Evolutionary conservation across 2,888 invertebrate genomes (phyloP), one percentile per base, ranked within the genome.

Genomic region (Pteria penguin): DNA sequence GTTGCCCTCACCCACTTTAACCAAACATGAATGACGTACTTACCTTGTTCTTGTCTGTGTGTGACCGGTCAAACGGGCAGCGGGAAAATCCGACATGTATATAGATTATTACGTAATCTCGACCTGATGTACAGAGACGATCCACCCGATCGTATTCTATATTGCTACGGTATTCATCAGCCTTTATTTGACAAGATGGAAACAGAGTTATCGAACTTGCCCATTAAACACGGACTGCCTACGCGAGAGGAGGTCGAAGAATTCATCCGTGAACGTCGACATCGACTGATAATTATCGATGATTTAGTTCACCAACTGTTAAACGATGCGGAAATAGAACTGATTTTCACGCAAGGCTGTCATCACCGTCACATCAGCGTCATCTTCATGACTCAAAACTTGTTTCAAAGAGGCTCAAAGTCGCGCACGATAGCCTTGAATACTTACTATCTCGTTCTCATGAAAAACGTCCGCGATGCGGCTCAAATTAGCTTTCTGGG

Each of bases 391-490:
- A 71, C 63, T 24, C 81, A 78, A 68, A 78, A 82, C 32, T 31
- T 65, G 2, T 79, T 70, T 60, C 69, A 57, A 27, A 36, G 62
- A n/a, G 78, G 75, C 31, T 61, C 58, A 36, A 72, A 73, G 60
- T 76, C 78, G 36, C 78, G 79, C 2, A 79, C 81, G 36, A 81
- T 79, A 18, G 73, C 76, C 58, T 29, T 81, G 1, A 81, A 81
- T 54, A 79, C 75, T 0, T 79, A 79, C 31, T 81, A 79, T 58
- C 11, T 71, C 14, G 71, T 54, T 24, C 26, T 71, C 29, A 71
- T 71, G 71, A 71, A 71, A 71, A 82, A 81, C 58, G 63, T 55
- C 3, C 26, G 80, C 31, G 79, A 78, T 69, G 74, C 75, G 32
- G 36, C 76, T 45, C 80, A 80, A 76, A 70, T 78, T 32, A 66